A percentile compares a stretch with the other conserved stretches of the same genome.
These are phyloP conservation scores for Climacteris rufus DNA, from an alignment of 2,113 vertebrate genomes.

Conservation along the genomic window DNA sequence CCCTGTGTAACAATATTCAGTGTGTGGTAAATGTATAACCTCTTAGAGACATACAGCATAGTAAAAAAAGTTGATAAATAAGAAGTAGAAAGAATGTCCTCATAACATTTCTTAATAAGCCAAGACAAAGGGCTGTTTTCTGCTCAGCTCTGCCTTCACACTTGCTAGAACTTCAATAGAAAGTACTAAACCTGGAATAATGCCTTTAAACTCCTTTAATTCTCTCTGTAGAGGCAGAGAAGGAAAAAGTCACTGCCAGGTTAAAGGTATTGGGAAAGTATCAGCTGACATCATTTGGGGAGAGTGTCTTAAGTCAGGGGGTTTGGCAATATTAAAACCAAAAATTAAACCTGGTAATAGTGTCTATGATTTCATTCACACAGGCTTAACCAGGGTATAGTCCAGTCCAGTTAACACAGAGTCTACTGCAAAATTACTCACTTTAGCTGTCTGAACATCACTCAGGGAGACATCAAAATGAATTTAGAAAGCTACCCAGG, in stretches of 20 bases:
- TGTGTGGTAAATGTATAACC: background rate
- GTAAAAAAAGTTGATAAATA: background rate
- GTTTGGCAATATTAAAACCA: background rate
- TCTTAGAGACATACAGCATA: background rate
- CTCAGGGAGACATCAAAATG: background rate
- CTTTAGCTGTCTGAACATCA: background rate
- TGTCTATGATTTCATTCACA: background rate
- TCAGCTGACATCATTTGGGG: background rate
- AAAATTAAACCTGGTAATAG: background rate
- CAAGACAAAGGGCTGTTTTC: background rate
- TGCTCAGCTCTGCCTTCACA: background rate
- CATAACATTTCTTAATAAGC: background rate
- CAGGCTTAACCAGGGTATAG: background rate
- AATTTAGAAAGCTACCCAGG: background rate
- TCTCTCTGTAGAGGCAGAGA: background rate
- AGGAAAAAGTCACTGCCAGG: background rate
- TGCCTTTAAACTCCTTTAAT: background rate
- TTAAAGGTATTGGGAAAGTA: background rate
- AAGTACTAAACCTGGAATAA: background rate
- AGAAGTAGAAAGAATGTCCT: background rate
- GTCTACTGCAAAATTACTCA: background rate
- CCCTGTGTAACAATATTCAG: background rate
- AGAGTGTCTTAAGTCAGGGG: background rate
- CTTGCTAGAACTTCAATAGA: background rate
- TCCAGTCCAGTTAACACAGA: background rate